A percentile compares a stretch with the other conserved stretches of the same genome.
These are phyloP conservation scores for Crypturellus tataupa DNA, from an alignment of 2,797 vertebrate species.

Conservation along the genomic window DNA sequence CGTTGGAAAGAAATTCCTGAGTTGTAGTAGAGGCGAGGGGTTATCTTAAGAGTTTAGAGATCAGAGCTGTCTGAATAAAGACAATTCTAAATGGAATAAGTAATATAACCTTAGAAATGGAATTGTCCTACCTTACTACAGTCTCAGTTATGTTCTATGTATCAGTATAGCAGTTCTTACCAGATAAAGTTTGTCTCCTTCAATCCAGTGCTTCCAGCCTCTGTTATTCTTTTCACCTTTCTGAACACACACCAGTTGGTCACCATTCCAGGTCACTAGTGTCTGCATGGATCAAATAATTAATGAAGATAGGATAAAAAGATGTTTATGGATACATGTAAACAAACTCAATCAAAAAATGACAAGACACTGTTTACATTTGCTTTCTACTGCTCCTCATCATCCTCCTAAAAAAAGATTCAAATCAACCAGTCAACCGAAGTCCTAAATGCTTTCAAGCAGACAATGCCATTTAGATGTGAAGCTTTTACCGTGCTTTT, in stretches of 20 bases:
- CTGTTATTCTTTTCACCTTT: conserved; percentile 95
- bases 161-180: conserved; percentile 81
- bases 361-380: background rate
- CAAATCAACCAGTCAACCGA: background rate
- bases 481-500: background rate
- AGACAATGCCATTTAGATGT: background rate
- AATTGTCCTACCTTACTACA: background rate
- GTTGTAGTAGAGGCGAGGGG: background rate
- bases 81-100: background rate
- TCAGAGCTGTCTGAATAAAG: conserved; percentile 11
- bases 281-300: conserved; percentile 81
- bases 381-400: background rate
- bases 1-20: conserved; percentile 6
- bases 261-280: conserved; percentile 91
- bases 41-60: conserved; percentile 16
- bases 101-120: background rate
- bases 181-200: conserved; percentile 90
- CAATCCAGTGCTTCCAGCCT: conserved; percentile 96
- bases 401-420: background rate
- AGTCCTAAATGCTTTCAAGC: background rate
- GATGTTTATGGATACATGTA: background rate
- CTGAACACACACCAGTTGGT: conserved; percentile 91
- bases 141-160: background rate
- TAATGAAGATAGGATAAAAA: background rate
- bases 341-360: background rate